phyloP scores from a whole-genome alignment of 2,888 invertebrate genomes.

The Chymomyza fuscimana region DNA sequence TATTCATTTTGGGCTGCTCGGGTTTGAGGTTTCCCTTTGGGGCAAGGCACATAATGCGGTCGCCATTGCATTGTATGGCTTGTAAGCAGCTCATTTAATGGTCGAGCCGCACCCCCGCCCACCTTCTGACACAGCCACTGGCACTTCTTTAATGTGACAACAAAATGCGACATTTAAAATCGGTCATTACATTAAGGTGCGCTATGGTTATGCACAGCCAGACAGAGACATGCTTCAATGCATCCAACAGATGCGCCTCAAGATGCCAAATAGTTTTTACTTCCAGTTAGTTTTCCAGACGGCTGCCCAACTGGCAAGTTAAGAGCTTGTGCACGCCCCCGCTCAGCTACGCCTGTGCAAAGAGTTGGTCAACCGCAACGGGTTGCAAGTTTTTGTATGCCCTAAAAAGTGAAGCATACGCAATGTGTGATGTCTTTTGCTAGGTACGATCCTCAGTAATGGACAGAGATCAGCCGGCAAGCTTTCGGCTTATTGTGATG shows the following conservation, averaged over 20 bases:
- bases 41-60: not conserved
- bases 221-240: not conserved
- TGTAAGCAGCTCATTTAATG: conserved; percentile 3
- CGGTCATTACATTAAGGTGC: conserved; percentile 7
- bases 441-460: no score
- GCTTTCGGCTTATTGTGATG: no score
- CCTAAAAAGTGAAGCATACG: not conserved
- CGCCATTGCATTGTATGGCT: not conserved
- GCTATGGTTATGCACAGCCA: not conserved
- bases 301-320: not conserved
- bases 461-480: no score
- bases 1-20: not conserved
- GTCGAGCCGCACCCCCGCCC: not conserved
- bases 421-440: no score
- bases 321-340: conserved; percentile 9
- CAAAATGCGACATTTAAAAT: not conserved
- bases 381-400: not conserved
- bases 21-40: not conserved
- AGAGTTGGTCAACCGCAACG: conserved; percentile 68
- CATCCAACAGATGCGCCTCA: not conserved
- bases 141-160: not conserved
- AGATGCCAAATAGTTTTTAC: conserved; percentile 1
- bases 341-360: conserved; percentile 44
- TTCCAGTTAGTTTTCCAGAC: conserved; percentile 4
- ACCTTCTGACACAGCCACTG: not conserved